A percentile compares a stretch with the other conserved stretches of the same genome.
Conservation (phyloP, 1,140 invertebrate genomes). For the Drosophila yakuba region DNA sequence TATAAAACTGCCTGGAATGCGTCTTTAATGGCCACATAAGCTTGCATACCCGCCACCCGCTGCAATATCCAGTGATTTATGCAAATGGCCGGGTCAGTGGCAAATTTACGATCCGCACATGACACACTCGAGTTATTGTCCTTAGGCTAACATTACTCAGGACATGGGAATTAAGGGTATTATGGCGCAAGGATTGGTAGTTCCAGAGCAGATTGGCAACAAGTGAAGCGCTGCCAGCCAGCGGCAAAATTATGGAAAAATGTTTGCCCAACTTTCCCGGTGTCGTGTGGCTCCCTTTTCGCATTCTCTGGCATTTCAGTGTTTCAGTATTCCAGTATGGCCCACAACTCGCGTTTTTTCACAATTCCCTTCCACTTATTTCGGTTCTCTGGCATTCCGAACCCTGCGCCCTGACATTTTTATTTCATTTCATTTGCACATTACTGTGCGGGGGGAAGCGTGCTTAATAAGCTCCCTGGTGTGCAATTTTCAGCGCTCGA, state of each 20-base stretch:
- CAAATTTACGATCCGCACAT: constrained; percentile 53
- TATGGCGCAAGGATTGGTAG: constrained; percentile 33
- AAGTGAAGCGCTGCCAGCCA: constrained; percentile 13
- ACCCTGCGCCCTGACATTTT: constrained; percentile 45
- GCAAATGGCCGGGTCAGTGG: constrained; percentile 56
- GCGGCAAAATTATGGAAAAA: constrained; percentile 24
- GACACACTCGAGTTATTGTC: constrained; percentile 44
- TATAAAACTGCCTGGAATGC: constrained; percentile 19
- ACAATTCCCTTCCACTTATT: background rate
- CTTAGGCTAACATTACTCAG: constrained; percentile 32
- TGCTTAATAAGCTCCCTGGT: constrained; percentile 81
- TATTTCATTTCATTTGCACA: constrained; percentile 81
- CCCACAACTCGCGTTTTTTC: background rate
- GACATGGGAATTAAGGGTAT: constrained; percentile 30
- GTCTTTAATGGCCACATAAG: constrained; percentile 39
- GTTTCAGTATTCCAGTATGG: background rate
- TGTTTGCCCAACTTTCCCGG: constrained; percentile 23
- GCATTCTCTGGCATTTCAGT: constrained; percentile 1
- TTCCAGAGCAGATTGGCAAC: constrained; percentile 31
- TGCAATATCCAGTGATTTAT: constrained; percentile 56
- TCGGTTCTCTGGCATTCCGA: constrained; percentile 3
- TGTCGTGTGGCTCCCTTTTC: constrained; percentile 17
- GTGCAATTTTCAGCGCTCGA: constrained; percentile 80
- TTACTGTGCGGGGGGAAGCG: constrained; percentile 30
- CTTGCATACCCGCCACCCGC: constrained; percentile 5